A percentile compares a stretch with the other conserved stretches of the same genome.
These are phyloP conservation scores for Sylvia atricapilla DNA, from an alignment of 2,113 vertebrate species.

Conservation along the genomic window DNA sequence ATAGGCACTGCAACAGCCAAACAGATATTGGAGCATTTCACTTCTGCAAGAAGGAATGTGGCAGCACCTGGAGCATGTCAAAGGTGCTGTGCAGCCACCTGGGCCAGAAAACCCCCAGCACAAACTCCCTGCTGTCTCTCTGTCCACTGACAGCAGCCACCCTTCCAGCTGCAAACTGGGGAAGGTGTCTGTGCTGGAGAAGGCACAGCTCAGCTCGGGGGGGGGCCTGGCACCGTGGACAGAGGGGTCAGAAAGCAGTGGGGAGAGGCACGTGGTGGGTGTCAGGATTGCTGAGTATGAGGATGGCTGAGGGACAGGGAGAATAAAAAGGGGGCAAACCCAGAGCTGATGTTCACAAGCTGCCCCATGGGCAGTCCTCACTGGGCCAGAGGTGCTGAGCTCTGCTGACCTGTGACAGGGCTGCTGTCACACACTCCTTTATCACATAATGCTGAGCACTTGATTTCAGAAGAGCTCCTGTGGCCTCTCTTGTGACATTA, in stretches of 20 bases:
- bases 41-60: not conserved
- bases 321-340: not conserved
- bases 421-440: accelerated
- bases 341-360: not conserved
- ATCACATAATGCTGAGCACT: accelerated
- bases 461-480: not conserved
- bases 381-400: not conserved
- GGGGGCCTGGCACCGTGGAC: not conserved
- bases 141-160: not conserved
- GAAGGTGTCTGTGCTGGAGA: not conserved
- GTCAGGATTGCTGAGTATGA: not conserved
- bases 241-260: not conserved
- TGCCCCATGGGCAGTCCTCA: no score
- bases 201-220: not conserved
- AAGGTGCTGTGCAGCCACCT: not conserved
- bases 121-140: not conserved
- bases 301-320: not conserved
- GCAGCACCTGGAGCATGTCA: not conserved
- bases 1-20: slow-evolving; percentile 82
- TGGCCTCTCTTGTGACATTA: not conserved
- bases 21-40: not conserved
- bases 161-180: not conserved
- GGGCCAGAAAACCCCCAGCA: not conserved
- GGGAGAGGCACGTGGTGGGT: accelerated
- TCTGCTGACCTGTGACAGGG: not conserved